Base-by-base conservation (phyloP, 1,140 invertebrate species). In the Brachionus paranguensis region DNA sequence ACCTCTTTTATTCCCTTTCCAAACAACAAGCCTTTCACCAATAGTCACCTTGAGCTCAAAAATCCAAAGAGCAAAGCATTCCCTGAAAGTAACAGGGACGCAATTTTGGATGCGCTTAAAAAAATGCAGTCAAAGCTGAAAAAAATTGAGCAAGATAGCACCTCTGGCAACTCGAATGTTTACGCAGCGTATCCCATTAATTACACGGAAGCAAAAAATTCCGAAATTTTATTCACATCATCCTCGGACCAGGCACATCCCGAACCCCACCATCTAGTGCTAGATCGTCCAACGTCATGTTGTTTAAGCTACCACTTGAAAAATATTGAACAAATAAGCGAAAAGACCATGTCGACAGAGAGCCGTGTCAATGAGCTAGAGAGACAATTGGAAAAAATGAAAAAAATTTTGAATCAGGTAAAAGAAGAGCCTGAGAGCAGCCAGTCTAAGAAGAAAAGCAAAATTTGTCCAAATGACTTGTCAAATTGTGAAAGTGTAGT, bases 371-470 rank as follows among this genome's bases (percentile, higher is more conserved):
- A 50, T 50, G 72, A 76, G 20, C 27, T 76, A 50, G 72, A 76
- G 43, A 76, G 50, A 37, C 72, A 76, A 76, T 50, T 76, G 24
- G 72, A 47, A 24, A 76, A 76, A 50, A 76, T 76, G 72, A 76
- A 37, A 27, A 47, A 76, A 27, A 47, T 76, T 50, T 76, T 76
- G 20, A 29, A 76, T 29, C 17, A 76, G 14, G 43, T 50, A 3
- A 50, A 50, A 29, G 45, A 50, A 1, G 72, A 50, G 20, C 43
- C n/a, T 6, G 20, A 50, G 27, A 20, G 45, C 5, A 50, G 24
- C 3, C 17, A 47, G 24, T 37, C 72, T 5, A 76, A 29, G 27
- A 72, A 24, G 24, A 76, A 37, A 29, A 29, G 14, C 29, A 47
- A 76, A 27, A 29, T 20, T 11, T 27, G 43, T 27, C 10, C 27